phyloP scores from a whole-genome alignment of 2,113 vertebrate genomes.

The Rostratula benghalensis region DNA sequence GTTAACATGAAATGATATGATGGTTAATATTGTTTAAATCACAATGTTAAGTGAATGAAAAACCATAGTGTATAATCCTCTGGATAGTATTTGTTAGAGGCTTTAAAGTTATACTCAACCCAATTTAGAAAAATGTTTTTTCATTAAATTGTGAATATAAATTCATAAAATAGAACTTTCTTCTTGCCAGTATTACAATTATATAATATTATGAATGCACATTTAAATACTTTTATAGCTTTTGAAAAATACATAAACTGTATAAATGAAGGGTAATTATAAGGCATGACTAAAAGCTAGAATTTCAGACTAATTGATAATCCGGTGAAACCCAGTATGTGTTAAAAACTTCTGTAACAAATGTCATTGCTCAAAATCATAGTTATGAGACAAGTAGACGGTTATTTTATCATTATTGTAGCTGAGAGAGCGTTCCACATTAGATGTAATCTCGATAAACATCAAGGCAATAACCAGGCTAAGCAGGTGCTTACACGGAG shows the following conservation, averaged over 20 bases:
- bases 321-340: background rate
- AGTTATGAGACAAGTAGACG: background rate
- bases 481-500: slow-evolving; percentile 19
- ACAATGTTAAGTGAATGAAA: slow-evolving; percentile 50
- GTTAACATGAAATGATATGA: slow-evolving; percentile 34
- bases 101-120: background rate
- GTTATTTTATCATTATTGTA: background rate
- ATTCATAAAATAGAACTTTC: background rate
- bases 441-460: background rate
- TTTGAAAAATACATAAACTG: background rate
- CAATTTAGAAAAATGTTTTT: background rate
- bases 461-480: background rate
- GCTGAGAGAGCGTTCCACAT: background rate
- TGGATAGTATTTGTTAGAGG: background rate
- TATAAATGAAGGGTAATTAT: background rate
- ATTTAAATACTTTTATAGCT: background rate
- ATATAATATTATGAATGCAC: background rate
- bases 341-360: background rate
- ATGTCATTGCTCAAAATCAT: background rate
- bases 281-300: background rate
- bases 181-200: background rate
- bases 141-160: background rate
- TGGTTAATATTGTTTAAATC: slow-evolving; percentile 55
- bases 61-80: background rate
- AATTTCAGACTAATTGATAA: background rate